phyloP scores from a whole-genome alignment of 2,888 invertebrate species.

The Platycheirus albimanus region DNA sequence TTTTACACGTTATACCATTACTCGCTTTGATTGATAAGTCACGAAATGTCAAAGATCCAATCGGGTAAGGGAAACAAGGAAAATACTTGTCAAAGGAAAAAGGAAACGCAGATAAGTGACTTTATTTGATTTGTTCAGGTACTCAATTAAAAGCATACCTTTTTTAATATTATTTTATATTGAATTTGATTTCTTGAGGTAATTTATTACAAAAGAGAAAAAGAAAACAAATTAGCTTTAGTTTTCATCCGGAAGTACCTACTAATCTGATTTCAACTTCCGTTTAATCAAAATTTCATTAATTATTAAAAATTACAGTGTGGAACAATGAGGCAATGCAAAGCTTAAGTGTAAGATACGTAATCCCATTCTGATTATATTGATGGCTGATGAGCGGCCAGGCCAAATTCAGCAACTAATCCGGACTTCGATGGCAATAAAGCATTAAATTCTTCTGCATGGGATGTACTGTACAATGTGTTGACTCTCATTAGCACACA shows the following conservation, averaged over 20 bases:
- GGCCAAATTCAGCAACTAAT: conserved; percentile 38
- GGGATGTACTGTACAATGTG: background rate
- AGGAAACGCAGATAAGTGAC: conserved; percentile 10
- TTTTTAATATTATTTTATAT: conserved; percentile 9
- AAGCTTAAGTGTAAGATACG: background rate
- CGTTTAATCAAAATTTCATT: conserved; percentile 18
- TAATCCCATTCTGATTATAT: conserved; percentile 14
- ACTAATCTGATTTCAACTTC: conserved; percentile 9
- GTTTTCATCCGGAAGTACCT: background rate
- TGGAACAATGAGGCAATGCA: background rate
- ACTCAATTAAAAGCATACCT: conserved; percentile 10
- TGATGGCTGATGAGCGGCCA: conserved; percentile 22
- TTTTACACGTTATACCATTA: background rate
- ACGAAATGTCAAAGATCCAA: conserved; percentile 53
- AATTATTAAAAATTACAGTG: conserved; percentile 3
- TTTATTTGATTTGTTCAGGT: conserved; percentile 17
- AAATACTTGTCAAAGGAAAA: conserved; percentile 16
- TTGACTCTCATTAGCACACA: conserved; percentile 12
- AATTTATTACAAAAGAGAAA: background rate
- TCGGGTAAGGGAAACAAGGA: background rate
- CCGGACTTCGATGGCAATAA: conserved; percentile 11
- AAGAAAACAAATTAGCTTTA: background rate
- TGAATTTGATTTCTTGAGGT: background rate
- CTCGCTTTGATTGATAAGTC: conserved; percentile 20
- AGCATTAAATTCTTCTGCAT: conserved; percentile 1